These are phyloP conservation scores for Drosophila hydei DNA, from an alignment of 1,140 invertebrate genomes.

Conservation along the genomic window DNA sequence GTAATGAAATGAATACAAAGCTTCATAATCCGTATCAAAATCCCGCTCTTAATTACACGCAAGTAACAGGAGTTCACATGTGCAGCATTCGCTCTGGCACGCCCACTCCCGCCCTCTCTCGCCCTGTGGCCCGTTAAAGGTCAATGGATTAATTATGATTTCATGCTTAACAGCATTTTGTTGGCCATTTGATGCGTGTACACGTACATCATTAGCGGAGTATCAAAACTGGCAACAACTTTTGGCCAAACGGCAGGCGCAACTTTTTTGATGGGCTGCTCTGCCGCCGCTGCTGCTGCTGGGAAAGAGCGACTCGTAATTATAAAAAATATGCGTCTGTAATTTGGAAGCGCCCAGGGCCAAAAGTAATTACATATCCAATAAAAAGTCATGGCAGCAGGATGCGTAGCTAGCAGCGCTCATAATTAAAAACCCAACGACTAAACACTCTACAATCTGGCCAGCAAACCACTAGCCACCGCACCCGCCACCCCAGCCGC, in stretches of 20 bases:
- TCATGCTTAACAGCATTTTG: conserved; percentile 34
- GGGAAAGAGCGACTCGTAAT: conserved; percentile 47
- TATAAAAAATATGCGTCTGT: conserved; percentile 76
- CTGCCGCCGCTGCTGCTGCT: conserved; percentile 9
- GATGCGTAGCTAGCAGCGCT: conserved; percentile 28
- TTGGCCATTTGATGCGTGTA: conserved; percentile 38
- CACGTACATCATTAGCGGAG: conserved; percentile 54
- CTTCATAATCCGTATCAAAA: neutral
- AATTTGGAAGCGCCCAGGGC: conserved; percentile 42
- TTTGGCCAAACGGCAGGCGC: conserved; percentile 33
- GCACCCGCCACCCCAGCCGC: too few relatives aligned
- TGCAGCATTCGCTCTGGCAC: neutral
- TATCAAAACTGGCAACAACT: conserved; percentile 51
- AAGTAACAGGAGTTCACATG: neutral
- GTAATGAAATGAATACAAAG: neutral
- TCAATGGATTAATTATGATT: conserved; percentile 49
- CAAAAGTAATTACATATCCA: conserved; percentile 77
- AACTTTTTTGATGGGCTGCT: conserved; percentile 51
- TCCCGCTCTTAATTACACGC: neutral
- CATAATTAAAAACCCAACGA: conserved; percentile 69
- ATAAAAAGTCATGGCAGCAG: conserved; percentile 68
- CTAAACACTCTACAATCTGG: conserved; percentile 37
- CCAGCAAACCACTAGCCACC: neutral
- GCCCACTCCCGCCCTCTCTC: neutral
- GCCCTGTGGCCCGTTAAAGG: conserved; percentile 28